Evolutionary conservation across 2,113 vertebrate genomes (phyloP).

Genomic region (Hypomesus transpacificus): DNA sequence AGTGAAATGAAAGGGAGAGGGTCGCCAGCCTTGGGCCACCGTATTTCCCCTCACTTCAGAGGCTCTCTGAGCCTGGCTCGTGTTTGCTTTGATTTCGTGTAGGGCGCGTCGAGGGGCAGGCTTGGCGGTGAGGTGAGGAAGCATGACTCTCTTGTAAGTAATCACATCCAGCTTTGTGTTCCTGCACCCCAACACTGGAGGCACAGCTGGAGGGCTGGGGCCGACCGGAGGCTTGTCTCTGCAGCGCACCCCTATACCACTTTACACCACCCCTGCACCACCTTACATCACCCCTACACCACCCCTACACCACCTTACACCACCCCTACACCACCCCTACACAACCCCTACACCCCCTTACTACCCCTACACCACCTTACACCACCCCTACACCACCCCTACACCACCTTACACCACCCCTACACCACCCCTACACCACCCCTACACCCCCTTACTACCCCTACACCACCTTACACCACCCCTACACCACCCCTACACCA

Average conservation of each 20-base stretch:
- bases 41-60: constrained; percentile 70
- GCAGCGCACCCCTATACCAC: constrained; percentile 27
- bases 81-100: constrained; percentile 80
- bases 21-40: constrained; percentile 62
- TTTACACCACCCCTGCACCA: not conserved
- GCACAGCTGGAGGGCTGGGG: constrained; percentile 30
- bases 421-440: too few relatives aligned
- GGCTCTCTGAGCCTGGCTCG: constrained; percentile 41
- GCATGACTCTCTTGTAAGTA: constrained; percentile 71
- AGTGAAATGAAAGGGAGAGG: constrained; percentile 73
- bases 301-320: too few relatives aligned
- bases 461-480: too few relatives aligned
- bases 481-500: too few relatives aligned
- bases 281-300: too few relatives aligned
- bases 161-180: constrained; percentile 73
- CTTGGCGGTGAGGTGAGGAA: constrained; percentile 63
- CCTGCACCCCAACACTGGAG: constrained; percentile 54
- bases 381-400: too few relatives aligned
- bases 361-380: too few relatives aligned
- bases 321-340: too few relatives aligned
- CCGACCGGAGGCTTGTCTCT: constrained; percentile 56
- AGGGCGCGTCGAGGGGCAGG: constrained; percentile 63
- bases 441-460: too few relatives aligned
- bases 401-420: too few relatives aligned
- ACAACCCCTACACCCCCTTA: too few relatives aligned